Percentiles rank a stretch among this genome's conserved stretches.
Conservation (phyloP, 2,797 vertebrate genomes). For the Oreochromis grahami region DNA sequence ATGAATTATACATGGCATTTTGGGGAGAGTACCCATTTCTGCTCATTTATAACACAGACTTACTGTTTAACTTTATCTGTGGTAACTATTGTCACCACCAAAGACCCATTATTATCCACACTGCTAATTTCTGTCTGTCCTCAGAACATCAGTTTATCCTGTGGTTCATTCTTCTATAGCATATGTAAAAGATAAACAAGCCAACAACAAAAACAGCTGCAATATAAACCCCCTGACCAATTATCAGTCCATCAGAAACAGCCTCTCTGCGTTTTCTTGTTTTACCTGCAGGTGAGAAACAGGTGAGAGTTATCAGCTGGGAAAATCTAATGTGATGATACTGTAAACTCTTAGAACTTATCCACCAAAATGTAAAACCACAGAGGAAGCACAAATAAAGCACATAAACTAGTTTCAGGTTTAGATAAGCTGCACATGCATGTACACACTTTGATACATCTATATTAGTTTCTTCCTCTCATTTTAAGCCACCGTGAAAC, state of each 20-base stretch:
- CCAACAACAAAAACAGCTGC: background rate
- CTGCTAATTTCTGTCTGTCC: background rate
- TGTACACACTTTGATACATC: no score
- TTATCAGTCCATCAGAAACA: fast-evolving
- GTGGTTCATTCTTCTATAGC: fast-evolving
- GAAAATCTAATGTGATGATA: background rate
- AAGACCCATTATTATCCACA: fast-evolving
- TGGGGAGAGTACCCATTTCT: background rate
- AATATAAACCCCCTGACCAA: background rate
- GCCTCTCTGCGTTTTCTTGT: background rate
- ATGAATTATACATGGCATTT: background rate
- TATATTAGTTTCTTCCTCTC: no score
- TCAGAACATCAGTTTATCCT: background rate
- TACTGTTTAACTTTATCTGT: background rate
- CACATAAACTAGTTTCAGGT: background rate
- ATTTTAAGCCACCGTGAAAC: no score
- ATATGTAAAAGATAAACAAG: background rate
- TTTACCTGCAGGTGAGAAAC: background rate
- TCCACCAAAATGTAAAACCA: background rate
- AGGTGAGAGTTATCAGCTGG: fast-evolving
- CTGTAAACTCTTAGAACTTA: fast-evolving
- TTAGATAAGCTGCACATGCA: no score
- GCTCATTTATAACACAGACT: fast-evolving
- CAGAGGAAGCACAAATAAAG: fast-evolving
- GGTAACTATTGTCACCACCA: background rate